phyloP scores from a whole-genome alignment of 2,113 vertebrate species.

The Cromileptes altivelis region DNA sequence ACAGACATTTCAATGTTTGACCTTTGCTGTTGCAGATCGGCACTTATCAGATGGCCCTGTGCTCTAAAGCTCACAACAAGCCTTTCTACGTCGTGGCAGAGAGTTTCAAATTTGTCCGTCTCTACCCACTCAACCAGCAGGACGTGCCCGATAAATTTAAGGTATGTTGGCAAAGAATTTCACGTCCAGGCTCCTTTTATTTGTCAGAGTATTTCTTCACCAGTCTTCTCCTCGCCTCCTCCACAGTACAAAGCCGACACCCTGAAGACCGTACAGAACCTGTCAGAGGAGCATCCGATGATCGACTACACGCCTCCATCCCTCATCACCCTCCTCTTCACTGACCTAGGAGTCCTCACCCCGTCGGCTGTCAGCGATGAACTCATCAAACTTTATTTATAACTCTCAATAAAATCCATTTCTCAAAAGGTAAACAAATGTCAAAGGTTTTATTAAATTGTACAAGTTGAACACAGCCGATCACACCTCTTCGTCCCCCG shows the following conservation, averaged over 20 bases:
- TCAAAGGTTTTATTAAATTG: not conserved
- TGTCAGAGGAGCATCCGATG: constrained; percentile 92
- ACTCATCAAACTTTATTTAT: constrained; percentile 98
- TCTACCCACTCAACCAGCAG: constrained; percentile 97
- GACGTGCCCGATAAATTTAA: constrained; percentile 97
- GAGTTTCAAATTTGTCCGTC: constrained; percentile 97
- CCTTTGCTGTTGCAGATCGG: constrained; percentile 88
- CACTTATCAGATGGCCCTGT: constrained; percentile 96
- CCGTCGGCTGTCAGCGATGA: constrained; percentile 98
- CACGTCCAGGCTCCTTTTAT: rapidly evolving
- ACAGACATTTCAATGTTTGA: not conserved
- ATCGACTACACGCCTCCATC: constrained; percentile 97
- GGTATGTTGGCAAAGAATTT: constrained; percentile 72
- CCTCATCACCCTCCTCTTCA: constrained; percentile 95
- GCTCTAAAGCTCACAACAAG: constrained; percentile 97
- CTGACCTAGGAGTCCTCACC: constrained; percentile 95
- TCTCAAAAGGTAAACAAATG: not conserved
- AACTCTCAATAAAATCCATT: constrained; percentile 63
- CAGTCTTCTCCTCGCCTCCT: not conserved
- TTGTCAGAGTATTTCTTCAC: not conserved
- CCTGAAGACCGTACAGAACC: constrained; percentile 85
- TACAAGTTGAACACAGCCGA: too few species aligned
- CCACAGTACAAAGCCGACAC: constrained; percentile 95
- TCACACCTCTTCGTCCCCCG: not conserved
- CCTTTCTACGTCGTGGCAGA: constrained; percentile 98